These are phyloP conservation scores for Sylvia atricapilla DNA, from an alignment of 2,113 vertebrate species.

Conservation along the genomic window DNA sequence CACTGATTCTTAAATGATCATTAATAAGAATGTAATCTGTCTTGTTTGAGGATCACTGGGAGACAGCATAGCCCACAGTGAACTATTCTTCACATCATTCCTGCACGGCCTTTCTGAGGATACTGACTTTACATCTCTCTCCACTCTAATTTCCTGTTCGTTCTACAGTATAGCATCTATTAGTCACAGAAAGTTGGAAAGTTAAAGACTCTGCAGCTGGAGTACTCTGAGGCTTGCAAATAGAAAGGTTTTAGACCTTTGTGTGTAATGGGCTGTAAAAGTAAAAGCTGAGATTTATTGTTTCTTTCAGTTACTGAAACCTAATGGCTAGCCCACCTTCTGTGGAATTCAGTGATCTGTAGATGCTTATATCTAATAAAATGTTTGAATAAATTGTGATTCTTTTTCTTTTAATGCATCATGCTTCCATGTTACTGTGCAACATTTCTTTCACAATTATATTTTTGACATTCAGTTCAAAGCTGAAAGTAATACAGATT, in stretches of 20 bases:
- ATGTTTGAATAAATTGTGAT: neutral
- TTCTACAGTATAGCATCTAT: neutral
- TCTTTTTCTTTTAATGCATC: neutral
- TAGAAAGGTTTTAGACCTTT: constrained; percentile 21
- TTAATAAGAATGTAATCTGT: neutral
- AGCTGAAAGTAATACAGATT: neutral
- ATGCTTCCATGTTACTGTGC: neutral
- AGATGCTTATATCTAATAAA: neutral
- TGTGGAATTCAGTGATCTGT: neutral
- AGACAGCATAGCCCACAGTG: neutral
- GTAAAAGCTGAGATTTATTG: constrained; percentile 29
- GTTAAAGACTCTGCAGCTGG: neutral
- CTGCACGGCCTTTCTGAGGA: neutral
- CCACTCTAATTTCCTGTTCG: constrained; percentile 32
- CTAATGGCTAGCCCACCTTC: neutral
- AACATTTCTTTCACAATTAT: neutral
- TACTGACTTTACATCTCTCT: neutral
- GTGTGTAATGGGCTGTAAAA: constrained; percentile 34
- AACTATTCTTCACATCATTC: neutral
- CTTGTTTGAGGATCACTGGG: neutral
- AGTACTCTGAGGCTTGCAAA: constrained; percentile 5
- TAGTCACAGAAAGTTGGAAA: constrained; percentile 17
- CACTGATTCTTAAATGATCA: neutral
- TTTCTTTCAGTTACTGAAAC: constrained; percentile 13
- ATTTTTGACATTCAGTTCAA: neutral